Evolutionary conservation across 2,113 vertebrate species (phyloP), one percentile per base, ranked within the genome.

Genomic region (Larimichthys crocea): DNA sequence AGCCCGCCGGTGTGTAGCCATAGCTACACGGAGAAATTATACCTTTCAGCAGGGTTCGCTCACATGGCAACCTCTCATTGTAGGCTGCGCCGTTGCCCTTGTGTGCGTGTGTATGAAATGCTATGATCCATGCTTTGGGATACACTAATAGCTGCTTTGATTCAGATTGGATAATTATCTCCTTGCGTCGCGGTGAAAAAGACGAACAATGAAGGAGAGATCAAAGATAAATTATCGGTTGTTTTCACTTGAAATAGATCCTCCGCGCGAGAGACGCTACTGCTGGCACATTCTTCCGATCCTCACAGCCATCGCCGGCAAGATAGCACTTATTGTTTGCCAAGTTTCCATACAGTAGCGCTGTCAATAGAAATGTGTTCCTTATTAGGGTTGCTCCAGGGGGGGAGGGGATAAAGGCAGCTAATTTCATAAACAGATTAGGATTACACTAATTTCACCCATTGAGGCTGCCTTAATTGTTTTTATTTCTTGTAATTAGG

Each of bases 371-470:
- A 82, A 79, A 83, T 66, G 65, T 71, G 79, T 35, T 87, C 68
- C 59, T 60, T 65, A 79, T 85, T 81, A 72, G 52, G 53, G 42
- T 19, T 72, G 67, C 71, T 78, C 64, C 74, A 3, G 22, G 11
- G 79, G 76, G 88, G 65, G 64, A 17, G 59, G 44, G 79, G 80
- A 90, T 86, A 22, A 85, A 82, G 26, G 67, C 42, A 62, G 79
- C 59, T 84, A 79, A 90, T 92, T 81, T 90, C 64, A 93, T 79
- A 79, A 91, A 88, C 79, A 90, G 79, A 92, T 88, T 84, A 90
- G 85, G 82, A 92, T 92, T 88, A 89, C 67, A 78, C 66, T 77
- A 63, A 84, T 64, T 86, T 86, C 70, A 70, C 72, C 79, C 86
- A 76, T 10, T 79, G 79, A 76, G 48, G 65, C 12, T 78, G 24